A percentile compares a stretch with the other conserved stretches of the same genome.
phyloP scores from a whole-genome alignment of 2,888 invertebrate species.

The Gymnoscelis rufifasciata region DNA sequence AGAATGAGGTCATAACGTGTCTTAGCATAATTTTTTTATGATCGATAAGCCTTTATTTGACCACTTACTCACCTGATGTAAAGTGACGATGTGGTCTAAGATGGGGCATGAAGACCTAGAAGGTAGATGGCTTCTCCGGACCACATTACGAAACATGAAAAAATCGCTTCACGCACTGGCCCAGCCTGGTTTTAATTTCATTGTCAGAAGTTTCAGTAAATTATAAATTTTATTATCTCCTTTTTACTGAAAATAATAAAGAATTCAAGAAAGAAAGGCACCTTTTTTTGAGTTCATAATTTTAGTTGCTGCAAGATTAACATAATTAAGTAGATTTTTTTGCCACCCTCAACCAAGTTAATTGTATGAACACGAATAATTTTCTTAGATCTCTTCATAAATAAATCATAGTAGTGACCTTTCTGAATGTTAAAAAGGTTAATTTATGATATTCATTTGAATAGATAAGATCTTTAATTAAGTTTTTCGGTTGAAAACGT shows the following conservation, averaged over 20 bases:
- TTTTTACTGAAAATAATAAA: conserved; percentile 9
- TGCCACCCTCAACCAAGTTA: conserved; percentile 7
- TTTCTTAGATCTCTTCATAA: conserved; percentile 6
- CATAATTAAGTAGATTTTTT: conserved; percentile 35
- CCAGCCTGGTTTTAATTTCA: too few species aligned
- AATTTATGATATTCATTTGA: conserved; percentile 7
- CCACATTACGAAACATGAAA: too few species aligned
- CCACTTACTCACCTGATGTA: too few species aligned
- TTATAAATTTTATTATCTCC: too few species aligned
- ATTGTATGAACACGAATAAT: conserved; percentile 9
- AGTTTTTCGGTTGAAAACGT: background rate
- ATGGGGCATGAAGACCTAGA: too few species aligned
- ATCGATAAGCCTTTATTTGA: too few species aligned
- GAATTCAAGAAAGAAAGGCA: conserved; percentile 9
- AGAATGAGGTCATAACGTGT: too few species aligned
- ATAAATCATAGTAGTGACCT: conserved; percentile 7
- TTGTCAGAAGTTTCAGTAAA: too few species aligned
- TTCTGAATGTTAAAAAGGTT: conserved; percentile 3
- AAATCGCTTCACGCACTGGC: too few species aligned
- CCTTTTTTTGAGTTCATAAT: conserved; percentile 28
- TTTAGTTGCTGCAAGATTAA: conserved; percentile 30
- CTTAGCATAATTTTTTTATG: too few species aligned
- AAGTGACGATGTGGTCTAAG: too few species aligned
- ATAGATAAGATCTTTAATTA: conserved; percentile 6
- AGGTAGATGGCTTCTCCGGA: too few species aligned